Conservation (phyloP, 2,888 invertebrate genomes). For the Mythimna loreyi region DNA sequence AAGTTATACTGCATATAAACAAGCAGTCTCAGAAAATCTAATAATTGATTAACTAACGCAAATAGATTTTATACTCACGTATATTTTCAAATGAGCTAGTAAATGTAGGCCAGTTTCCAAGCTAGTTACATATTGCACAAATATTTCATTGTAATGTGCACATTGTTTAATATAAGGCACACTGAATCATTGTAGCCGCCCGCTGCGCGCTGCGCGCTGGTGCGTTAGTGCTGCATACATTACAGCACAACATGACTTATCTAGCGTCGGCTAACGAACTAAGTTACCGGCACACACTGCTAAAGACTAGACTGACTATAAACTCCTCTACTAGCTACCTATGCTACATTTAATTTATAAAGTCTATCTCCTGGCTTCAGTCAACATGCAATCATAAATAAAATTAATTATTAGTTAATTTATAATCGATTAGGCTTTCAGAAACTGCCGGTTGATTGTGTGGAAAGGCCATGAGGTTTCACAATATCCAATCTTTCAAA, state of each 20-base stretch:
- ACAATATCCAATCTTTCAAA: neutral
- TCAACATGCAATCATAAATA: no score
- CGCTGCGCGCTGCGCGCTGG: constrained; percentile 3
- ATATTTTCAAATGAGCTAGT: neutral
- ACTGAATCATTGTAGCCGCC: constrained; percentile 27
- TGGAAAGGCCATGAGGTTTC: neutral
- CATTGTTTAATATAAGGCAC: constrained; percentile 21
- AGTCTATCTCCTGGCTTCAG: no score
- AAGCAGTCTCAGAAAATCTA: no score
- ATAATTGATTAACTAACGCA: neutral
- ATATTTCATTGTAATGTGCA: constrained; percentile 29
- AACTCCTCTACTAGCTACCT: neutral
- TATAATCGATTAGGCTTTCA: no score
- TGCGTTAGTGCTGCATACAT: constrained; percentile 19
- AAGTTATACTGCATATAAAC: neutral
- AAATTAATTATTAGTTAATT: no score
- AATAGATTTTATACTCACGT: neutral
- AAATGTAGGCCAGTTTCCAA: constrained; percentile 18
- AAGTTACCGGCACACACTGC: neutral
- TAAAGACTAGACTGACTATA: neutral
- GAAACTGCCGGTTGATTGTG: no score
- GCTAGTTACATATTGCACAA: constrained; percentile 11
- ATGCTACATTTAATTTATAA: no score
- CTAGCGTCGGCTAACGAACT: neutral
- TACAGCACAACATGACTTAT: constrained; percentile 11